phyloP scores from a whole-genome alignment of 1,140 invertebrate species.

The Ostrea denselamellosa region DNA sequence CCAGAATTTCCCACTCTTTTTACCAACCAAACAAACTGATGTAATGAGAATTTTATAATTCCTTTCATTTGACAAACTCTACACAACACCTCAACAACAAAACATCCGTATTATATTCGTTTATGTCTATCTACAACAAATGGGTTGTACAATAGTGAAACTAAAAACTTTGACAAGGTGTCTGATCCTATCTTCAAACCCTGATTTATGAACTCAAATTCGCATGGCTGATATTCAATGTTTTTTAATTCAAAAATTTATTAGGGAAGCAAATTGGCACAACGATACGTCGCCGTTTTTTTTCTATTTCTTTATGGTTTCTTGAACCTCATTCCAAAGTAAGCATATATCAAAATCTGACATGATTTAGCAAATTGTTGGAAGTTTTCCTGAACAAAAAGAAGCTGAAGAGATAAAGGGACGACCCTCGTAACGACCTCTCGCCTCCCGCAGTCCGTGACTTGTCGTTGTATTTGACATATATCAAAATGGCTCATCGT shows the following conservation, averaged over 20 bases:
- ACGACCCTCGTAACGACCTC: not conserved
- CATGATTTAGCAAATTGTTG: conserved; percentile 33
- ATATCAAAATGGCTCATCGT: not conserved
- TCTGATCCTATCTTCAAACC: not conserved
- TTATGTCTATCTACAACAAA: conserved; percentile 17
- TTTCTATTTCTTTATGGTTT: not conserved
- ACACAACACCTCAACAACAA: not conserved
- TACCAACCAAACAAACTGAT: not conserved
- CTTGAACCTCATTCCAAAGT: conserved; percentile 1
- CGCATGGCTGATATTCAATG: conserved; percentile 14
- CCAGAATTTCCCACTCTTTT: not conserved
- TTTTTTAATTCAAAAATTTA: conserved; percentile 9
- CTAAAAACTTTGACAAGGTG: not conserved
- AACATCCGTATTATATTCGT: not conserved
- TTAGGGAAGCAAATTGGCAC: conserved; percentile 16
- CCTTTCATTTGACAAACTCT: not conserved
- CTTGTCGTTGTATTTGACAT: not conserved
- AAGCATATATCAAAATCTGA: conserved; percentile 20
- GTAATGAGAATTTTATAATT: not conserved
- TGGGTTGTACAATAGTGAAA: conserved; percentile 2
- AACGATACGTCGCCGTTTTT: not conserved
- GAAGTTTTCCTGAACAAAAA: conserved; percentile 25
- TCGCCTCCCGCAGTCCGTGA: not conserved
- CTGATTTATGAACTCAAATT: conserved; percentile 36
- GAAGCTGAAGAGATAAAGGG: not conserved